These are phyloP conservation scores for Sinocyclocheilus anophthalmus DNA, from an alignment of 2,113 vertebrate genomes.

Conservation along the genomic window DNA sequence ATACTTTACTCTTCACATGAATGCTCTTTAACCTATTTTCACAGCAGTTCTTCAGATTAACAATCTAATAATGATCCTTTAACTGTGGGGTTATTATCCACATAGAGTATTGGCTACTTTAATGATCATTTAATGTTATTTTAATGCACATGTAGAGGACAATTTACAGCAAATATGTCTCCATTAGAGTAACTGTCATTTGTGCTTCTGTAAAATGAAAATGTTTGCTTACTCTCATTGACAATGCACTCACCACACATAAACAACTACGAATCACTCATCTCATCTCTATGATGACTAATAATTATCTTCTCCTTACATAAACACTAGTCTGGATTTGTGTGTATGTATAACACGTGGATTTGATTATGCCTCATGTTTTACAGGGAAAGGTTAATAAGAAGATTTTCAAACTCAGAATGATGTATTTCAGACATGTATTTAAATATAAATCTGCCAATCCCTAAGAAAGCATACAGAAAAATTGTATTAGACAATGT, in stretches of 20 bases:
- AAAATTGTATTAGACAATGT: conserved; percentile 38
- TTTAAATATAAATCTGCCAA: neutral
- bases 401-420: neutral
- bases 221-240: neutral
- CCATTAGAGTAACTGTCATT: neutral
- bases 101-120: neutral
- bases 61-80: conserved; percentile 2
- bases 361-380: neutral
- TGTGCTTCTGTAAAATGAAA: neutral
- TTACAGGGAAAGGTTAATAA: conserved; percentile 40
- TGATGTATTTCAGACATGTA: neutral
- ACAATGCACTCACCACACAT: neutral
- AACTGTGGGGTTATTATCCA: neutral
- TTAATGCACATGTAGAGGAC: too few relatives aligned
- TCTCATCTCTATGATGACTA: neutral
- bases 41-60: neutral
- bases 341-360: neutral
- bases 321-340: neutral
- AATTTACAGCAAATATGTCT: neutral
- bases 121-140: neutral
- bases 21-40: neutral
- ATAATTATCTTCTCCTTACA: neutral
- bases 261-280: neutral
- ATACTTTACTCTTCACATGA: neutral
- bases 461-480: neutral